Evolutionary conservation across 2,888 invertebrate species (phyloP).

Genomic region (Eumacrocentrus americanus): DNA sequence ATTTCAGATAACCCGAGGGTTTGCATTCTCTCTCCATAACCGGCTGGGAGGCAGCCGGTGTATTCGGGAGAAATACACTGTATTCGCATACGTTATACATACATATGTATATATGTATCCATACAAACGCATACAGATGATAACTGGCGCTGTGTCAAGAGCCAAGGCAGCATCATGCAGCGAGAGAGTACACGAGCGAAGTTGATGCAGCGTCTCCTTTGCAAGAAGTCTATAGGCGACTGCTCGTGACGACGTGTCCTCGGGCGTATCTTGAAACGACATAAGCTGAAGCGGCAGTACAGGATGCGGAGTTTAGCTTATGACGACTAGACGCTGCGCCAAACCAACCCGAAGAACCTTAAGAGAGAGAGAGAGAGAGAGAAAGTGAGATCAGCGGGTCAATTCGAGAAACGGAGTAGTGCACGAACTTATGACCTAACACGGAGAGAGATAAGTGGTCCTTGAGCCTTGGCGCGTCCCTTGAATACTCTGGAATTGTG

Average conservation of each 20-base stretch:
- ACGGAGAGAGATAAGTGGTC: background rate
- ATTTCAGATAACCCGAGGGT: background rate
- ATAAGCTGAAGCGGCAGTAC: background rate
- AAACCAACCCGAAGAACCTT: background rate
- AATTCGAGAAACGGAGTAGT: background rate
- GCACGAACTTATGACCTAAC: background rate
- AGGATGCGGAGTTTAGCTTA: slow-evolving; percentile 1
- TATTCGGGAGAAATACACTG: slow-evolving; percentile 3
- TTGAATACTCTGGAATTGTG: background rate
- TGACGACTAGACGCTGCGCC: background rate
- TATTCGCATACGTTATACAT: background rate
- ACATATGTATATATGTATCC: background rate
- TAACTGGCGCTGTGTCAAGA: background rate
- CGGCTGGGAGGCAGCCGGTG: background rate
- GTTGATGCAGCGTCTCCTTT: background rate
- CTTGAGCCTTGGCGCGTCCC: background rate
- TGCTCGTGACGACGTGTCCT: slow-evolving; percentile 10
- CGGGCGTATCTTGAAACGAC: slow-evolving; percentile 1
- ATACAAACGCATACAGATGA: slow-evolving; percentile 1
- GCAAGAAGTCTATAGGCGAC: background rate
- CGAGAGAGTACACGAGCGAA: background rate
- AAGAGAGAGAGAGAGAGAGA: background rate
- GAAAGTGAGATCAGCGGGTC: background rate
- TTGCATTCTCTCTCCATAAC: slow-evolving; percentile 4
- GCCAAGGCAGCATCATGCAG: background rate